phyloP scores from a whole-genome alignment of 2,888 invertebrate genomes.

The Formica aserva region DNA sequence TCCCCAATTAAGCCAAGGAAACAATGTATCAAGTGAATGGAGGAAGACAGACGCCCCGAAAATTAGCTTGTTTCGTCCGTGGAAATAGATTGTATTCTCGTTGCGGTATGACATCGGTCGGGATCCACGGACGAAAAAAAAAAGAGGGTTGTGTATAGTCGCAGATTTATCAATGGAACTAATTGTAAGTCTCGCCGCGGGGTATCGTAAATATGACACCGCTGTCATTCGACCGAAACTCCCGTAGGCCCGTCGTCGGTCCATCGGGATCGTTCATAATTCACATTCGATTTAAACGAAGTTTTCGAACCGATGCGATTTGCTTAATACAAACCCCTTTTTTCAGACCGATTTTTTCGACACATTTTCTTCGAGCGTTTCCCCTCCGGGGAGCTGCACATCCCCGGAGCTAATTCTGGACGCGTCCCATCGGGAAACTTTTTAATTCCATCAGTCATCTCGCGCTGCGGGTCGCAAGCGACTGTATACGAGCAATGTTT shows the following conservation, averaged over 20 bases:
- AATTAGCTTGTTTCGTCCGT: constrained; percentile 47
- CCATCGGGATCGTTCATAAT: constrained; percentile 78
- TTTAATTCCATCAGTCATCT: constrained; percentile 61
- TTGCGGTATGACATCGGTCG: constrained; percentile 16
- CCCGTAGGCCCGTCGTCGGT: constrained; percentile 72
- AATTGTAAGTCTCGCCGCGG: constrained; percentile 61
- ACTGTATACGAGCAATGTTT: constrained; percentile 7
- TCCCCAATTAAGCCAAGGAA: constrained; percentile 44
- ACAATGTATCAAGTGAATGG: constrained; percentile 33
- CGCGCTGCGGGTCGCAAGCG: background rate
- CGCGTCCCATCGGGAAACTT: constrained; percentile 56
- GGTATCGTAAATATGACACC: constrained; percentile 71
- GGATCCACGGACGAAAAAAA: constrained; percentile 38
- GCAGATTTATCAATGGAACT: constrained; percentile 74
- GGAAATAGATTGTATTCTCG: constrained; percentile 28
- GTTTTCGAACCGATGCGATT: constrained; percentile 75
- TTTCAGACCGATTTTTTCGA: constrained; percentile 28
- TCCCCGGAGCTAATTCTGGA: constrained; percentile 49
- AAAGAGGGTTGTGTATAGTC: constrained; percentile 23
- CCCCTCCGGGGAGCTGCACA: constrained; percentile 2
- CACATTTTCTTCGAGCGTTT: background rate
- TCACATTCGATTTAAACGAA: constrained; percentile 81
- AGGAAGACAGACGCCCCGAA: constrained; percentile 21
- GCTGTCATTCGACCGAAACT: constrained; percentile 64
- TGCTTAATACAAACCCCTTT: constrained; percentile 73